Evolutionary conservation across 2,797 vertebrate genomes (phyloP), one percentile per base, ranked within the genome.

Genomic region (Dermochelys coriacea): DNA sequence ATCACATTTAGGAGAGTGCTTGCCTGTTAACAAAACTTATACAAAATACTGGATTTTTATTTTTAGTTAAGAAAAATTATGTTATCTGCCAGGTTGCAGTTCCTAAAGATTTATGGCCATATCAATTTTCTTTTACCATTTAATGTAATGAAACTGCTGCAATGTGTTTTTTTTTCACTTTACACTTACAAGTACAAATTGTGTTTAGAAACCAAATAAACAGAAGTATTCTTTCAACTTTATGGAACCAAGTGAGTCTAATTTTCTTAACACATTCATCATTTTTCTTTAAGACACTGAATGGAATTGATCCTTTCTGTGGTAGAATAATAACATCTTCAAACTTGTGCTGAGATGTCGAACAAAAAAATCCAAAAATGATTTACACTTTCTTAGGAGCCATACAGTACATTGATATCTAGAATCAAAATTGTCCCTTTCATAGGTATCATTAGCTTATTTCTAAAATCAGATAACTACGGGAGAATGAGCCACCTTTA

Each of bases 221-320:
- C 8, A 94, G 57, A 41, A 80, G 54, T n/a, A 3, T 85, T 84
- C 45, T 91, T 93, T 87, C 37, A 91, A 5, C 79, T 95, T 94
- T 49, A n/a, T 23, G 34, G 84, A 16, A 88, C 64, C 15, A 85
- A 55, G 12, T 85, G 57, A 51, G 82, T 88, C 79, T 83, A 25
- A 10, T 68, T 90, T 95, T 12, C 54, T 81, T 55, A 90, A 88
- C 82, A 91, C 75, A 23, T 55, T 84, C 27, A 81, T 45, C 23
- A 84, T 88, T 41, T 85, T 93, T 97, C 92, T 45, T 18, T 18
- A 57, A 95, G 91, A 18, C 27, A 95, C 59, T 54, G 54, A 81
- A 74, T 29, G 4, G 3, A 86, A 12, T 79, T 51, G 83, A 37
- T 93, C 91, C 82, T 57, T 96, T 49, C 57, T 16, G 29, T 84